A percentile compares a stretch with the other conserved stretches of the same genome.
These are phyloP conservation scores for Otolemur crassicaudatus DNA, from an alignment of 2,797 vertebrate species.

Conservation along the genomic window DNA sequence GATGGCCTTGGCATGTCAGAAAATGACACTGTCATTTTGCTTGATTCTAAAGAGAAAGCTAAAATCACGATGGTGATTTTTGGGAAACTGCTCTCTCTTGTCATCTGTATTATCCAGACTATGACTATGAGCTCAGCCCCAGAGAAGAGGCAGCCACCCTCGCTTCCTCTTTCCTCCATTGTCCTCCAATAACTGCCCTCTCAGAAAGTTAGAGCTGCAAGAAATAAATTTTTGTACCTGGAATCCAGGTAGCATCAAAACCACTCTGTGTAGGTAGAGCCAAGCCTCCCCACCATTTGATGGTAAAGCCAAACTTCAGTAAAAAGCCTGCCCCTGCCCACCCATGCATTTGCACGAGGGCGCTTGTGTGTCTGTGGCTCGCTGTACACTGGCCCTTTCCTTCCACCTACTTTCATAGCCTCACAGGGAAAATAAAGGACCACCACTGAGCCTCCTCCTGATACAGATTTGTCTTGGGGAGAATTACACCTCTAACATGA, in stretches of 20 bases:
- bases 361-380: fast-evolving
- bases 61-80: not conserved
- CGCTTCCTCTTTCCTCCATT: not conserved
- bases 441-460: not conserved
- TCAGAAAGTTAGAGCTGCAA: not conserved
- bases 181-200: constrained; percentile 1
- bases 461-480: not conserved
- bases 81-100: not conserved
- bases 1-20: not conserved
- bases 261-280: not conserved
- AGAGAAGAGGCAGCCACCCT: not conserved
- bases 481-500: fast-evolving
- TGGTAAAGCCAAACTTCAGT: not conserved
- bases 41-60: constrained; percentile 1
- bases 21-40: not conserved
- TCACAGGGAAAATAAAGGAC: not conserved
- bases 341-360: too few relatives aligned
- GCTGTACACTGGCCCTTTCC: too few relatives aligned
- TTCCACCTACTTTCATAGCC: not conserved
- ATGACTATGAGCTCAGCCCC: not conserved
- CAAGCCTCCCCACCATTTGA: not conserved
- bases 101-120: not conserved
- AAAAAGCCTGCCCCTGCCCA: fast-evolving
- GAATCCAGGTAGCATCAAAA: not conserved
- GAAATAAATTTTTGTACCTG: not conserved